Conservation (phyloP, 2,113 vertebrate species). For the Pimephales promelas region DNA sequence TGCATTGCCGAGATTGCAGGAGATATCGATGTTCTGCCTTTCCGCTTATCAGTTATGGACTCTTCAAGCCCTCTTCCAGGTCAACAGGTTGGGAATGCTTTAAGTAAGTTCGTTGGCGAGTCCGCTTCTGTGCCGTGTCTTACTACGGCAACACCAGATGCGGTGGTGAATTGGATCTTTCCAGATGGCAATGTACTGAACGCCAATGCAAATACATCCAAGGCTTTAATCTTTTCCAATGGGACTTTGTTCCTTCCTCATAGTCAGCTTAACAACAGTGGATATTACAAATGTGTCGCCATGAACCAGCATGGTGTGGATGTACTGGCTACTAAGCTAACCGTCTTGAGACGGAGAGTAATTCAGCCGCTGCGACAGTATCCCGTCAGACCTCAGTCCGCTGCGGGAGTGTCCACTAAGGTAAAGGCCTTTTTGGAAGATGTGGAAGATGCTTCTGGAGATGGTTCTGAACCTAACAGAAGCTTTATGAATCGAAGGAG, state of each 20-base stretch:
- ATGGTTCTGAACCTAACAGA: slow-evolving; percentile 23
- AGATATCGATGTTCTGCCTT: slow-evolving; percentile 73
- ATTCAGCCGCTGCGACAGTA: slow-evolving; percentile 66
- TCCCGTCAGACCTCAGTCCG: slow-evolving; percentile 75
- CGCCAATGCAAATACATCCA: slow-evolving; percentile 70
- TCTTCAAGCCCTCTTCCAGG: slow-evolving; percentile 66
- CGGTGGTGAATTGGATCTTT: slow-evolving; percentile 85
- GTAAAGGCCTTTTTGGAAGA: slow-evolving; percentile 67
- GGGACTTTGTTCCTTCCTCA: slow-evolving; percentile 81
- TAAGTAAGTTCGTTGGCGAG: slow-evolving; percentile 76
- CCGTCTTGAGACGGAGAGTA: slow-evolving; percentile 70
- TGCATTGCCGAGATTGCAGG: slow-evolving; percentile 78
- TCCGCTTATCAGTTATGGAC: slow-evolving; percentile 80
- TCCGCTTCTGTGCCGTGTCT: slow-evolving; percentile 77
- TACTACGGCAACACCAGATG: slow-evolving; percentile 76
- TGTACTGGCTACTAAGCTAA: slow-evolving; percentile 74
- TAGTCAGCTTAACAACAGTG: slow-evolving; percentile 74
- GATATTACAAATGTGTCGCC: slow-evolving; percentile 87
- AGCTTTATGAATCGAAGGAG: slow-evolving; percentile 12
- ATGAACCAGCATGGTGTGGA: slow-evolving; percentile 84
- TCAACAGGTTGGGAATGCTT: slow-evolving; percentile 59
- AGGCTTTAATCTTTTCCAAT: slow-evolving; percentile 71
- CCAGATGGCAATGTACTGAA: slow-evolving; percentile 76
- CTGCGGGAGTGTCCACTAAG: slow-evolving; percentile 69
- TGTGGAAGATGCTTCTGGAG: slow-evolving; percentile 81